phyloP scores from a whole-genome alignment of 2,888 invertebrate genomes.

The Netelia fuscicornis region DNA sequence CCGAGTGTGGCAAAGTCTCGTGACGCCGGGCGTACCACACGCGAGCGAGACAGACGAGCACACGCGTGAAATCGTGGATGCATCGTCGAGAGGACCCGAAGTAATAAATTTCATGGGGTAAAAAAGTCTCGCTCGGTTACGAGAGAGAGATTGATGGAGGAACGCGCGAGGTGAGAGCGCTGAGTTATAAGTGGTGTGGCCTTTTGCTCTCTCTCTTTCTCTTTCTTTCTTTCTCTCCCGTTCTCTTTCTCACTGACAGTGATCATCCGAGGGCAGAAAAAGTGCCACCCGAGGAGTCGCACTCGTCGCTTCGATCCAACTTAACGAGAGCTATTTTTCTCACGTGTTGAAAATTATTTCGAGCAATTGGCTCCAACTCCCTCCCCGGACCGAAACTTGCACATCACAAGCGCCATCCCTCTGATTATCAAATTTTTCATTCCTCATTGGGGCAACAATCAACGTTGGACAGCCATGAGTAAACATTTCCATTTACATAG shows the following conservation, averaged over 20 bases:
- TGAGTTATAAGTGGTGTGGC: slow-evolving; percentile 75
- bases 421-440: neutral
- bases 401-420: neutral
- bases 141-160: slow-evolving; percentile 80
- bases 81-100: slow-evolving; percentile 63
- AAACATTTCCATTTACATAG: slow-evolving; percentile 10
- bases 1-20: slow-evolving; percentile 58
- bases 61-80: slow-evolving; percentile 65
- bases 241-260: slow-evolving; percentile 71
- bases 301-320: slow-evolving; percentile 70
- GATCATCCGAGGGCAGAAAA: slow-evolving; percentile 78
- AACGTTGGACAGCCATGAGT: neutral
- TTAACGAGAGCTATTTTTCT: slow-evolving; percentile 70
- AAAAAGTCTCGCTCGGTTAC: slow-evolving; percentile 79
- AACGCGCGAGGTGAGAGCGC: slow-evolving; percentile 79
- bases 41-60: slow-evolving; percentile 58
- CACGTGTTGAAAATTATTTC: slow-evolving; percentile 72
- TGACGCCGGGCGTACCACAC: slow-evolving; percentile 52
- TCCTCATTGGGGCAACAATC: slow-evolving; percentile 11
- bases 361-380: slow-evolving; percentile 57
- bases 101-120: slow-evolving; percentile 79
- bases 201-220: slow-evolving; percentile 72
- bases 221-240: slow-evolving; percentile 38
- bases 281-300: slow-evolving; percentile 77
- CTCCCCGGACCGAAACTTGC: neutral